These are phyloP conservation scores for Holacanthus passer DNA, from an alignment of 2,113 vertebrate species.

Conservation along the genomic window DNA sequence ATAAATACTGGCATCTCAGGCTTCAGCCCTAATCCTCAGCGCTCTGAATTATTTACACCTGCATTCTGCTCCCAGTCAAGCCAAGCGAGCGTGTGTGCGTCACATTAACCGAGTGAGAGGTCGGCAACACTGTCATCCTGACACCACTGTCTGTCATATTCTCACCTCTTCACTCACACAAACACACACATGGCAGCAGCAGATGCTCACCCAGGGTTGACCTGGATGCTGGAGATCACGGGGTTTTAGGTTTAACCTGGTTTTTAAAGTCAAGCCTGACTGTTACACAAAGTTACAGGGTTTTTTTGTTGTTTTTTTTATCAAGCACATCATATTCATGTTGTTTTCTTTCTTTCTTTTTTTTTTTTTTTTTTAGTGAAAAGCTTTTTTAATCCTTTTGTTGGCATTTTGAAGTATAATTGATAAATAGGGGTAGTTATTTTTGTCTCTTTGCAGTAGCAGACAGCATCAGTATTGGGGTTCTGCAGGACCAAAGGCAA, in stretches of 20 bases:
- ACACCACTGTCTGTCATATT: conserved; percentile 25
- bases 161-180: conserved; percentile 23
- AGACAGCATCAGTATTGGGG: too few relatives aligned
- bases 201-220: conserved; percentile 18
- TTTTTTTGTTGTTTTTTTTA: too few relatives aligned
- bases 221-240: background rate
- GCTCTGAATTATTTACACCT: conserved; percentile 47
- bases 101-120: conserved; percentile 29
- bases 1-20: conserved; percentile 1
- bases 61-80: conserved; percentile 13
- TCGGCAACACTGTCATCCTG: conserved; percentile 18
- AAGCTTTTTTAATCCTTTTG: too few relatives aligned
- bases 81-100: background rate
- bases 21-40: conserved; percentile 11
- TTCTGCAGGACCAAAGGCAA: too few relatives aligned
- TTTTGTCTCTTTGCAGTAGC: too few relatives aligned
- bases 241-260: background rate
- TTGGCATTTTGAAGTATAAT: too few relatives aligned
- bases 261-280: background rate
- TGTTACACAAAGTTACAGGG: too few relatives aligned
- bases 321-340: too few relatives aligned
- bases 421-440: too few relatives aligned
- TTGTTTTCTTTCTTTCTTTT: too few relatives aligned
- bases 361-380: too few relatives aligned
- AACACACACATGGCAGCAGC: conserved; percentile 10